Base-by-base conservation (phyloP, 2,113 vertebrate genomes). In the Percopsis transmontana region DNA sequence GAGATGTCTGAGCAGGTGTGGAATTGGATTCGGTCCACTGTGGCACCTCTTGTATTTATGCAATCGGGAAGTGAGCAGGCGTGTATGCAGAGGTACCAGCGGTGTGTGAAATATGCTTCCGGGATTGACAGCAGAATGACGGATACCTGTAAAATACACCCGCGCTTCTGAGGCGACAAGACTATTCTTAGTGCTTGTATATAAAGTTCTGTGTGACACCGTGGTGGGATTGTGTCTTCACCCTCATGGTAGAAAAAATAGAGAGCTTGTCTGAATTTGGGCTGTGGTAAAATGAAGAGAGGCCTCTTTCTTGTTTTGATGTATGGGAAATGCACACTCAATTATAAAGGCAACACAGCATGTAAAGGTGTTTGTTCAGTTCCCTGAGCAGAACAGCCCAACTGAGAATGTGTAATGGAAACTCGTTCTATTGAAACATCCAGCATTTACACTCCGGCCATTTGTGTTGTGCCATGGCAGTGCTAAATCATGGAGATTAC, bases 81-180 rank as follows among this genome's bases (percentile, higher is more conserved):
- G 62, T 85, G 88, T 77, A 85, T 88, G 76, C 76, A 20, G 71
- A 86, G 88, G 87, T 89, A 83, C 88, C 91, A 91, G 75, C 85
- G 92, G 90, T 70, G 91, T 93, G 91, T 94, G 91, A 94, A 94
- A 93, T 91, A 72, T 80, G 70, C 68, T 38, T 51, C 72, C 75
- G 15, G 85, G 89, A 93, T 89, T 93, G 93, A 91, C 91, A 91
- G 85, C 80, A 60, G 82, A 87, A 88, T 91, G 91, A 91, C 75
- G 84, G 90, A 91, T 90, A 93, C 87, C 89, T 93, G 91, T 84
- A 87, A 91, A 94, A 93, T 90, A 89, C 88, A 90, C 84, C 90
- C 89, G 90, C 60, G 71, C 90, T 88, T 86, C 76, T 82, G 86
- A 89, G 90, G 83, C 23, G 55, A 66, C 70, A 58, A 74, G 75